Evolutionary conservation across 2,113 vertebrate genomes (phyloP).

Genomic region (Sarotherodon lohbergeri): DNA sequence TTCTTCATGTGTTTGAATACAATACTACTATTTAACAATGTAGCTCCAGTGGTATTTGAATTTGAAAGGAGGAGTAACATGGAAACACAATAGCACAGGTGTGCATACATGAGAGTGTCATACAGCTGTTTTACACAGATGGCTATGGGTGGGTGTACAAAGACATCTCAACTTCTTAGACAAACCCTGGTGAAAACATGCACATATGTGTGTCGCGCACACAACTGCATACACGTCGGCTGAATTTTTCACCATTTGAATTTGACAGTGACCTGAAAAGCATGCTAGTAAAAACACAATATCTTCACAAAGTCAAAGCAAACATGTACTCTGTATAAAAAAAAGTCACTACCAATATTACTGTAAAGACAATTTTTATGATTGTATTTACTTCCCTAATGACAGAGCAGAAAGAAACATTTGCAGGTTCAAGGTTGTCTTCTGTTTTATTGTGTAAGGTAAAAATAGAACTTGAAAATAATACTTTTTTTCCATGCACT

Average conservation of each 20-base stretch:
- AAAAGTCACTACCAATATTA: background rate
- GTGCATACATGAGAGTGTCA: background rate
- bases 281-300: background rate
- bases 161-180: background rate
- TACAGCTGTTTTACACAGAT: constrained; percentile 17
- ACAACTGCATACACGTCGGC: background rate
- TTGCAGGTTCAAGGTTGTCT: background rate
- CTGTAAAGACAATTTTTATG: constrained; percentile 1
- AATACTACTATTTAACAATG: background rate
- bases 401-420: background rate
- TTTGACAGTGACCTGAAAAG: background rate
- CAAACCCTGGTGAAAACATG: background rate
- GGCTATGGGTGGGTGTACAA: background rate
- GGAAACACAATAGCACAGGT: background rate
- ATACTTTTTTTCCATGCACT: background rate
- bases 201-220: background rate
- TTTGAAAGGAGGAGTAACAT: constrained; percentile 5
- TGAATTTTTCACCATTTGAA: background rate
- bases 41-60: background rate
- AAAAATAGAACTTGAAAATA: background rate
- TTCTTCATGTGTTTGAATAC: background rate
- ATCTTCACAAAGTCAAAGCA: background rate
- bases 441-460: background rate
- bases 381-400: background rate
- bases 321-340: background rate